Percentiles rank a stretch among this genome's conserved stretches.
Evolutionary conservation across 1,140 invertebrate species (phyloP).

Genomic region (Chironomus striatipennis): DNA sequence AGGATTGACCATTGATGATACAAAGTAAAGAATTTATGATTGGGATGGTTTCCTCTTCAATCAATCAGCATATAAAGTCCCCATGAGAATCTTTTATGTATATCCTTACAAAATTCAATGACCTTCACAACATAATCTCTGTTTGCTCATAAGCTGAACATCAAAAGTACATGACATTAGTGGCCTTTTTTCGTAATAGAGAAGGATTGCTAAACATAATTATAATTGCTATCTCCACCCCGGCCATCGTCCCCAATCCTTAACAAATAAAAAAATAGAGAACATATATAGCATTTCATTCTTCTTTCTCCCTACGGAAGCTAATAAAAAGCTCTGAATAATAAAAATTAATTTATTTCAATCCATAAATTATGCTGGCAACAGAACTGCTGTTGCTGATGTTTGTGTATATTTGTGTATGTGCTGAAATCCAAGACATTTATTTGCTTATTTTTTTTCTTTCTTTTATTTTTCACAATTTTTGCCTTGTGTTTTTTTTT

Average conservation of each 20-base stretch:
- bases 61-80: too few species aligned
- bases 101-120: too few species aligned
- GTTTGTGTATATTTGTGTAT: not conserved
- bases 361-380: conserved; percentile 12
- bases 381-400: not conserved
- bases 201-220: not conserved
- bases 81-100: too few species aligned
- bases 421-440: not conserved
- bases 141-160: too few species aligned
- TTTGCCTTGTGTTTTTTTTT: not conserved
- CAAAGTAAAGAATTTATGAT: too few species aligned
- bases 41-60: too few species aligned
- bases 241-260: not conserved
- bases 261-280: too few species aligned
- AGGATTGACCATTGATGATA: too few species aligned
- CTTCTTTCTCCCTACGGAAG: not conserved
- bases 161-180: too few species aligned
- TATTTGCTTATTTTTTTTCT: not conserved
- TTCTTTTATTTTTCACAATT: not conserved
- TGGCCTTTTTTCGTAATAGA: too few species aligned
- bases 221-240: not conserved
- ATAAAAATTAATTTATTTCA: conserved; percentile 15
- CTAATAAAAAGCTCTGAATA: conserved; percentile 14
- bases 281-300: not conserved
- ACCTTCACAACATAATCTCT: too few species aligned